Conservation (phyloP, 2,797 vertebrate genomes). For the Choloepus didactylus region DNA sequence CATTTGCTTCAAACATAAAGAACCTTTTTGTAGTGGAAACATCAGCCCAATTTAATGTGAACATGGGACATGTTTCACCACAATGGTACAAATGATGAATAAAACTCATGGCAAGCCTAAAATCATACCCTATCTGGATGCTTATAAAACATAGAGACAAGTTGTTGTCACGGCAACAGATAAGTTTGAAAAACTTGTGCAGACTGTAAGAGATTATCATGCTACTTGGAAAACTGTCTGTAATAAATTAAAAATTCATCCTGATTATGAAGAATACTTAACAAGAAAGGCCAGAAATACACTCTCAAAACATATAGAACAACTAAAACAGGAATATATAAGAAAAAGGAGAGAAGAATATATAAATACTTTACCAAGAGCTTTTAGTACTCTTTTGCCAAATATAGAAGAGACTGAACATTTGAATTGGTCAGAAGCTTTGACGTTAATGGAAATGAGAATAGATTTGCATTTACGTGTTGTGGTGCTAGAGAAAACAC, state of each 20-base stretch:
- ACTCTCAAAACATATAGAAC: slow-evolving; percentile 97
- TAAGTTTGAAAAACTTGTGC: slow-evolving; percentile 96
- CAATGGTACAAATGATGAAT: slow-evolving; percentile 98
- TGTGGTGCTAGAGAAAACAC: slow-evolving; percentile 95
- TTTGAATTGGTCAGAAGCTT: slow-evolving; percentile 95
- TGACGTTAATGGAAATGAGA: slow-evolving; percentile 94
- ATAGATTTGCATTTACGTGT: slow-evolving; percentile 97
- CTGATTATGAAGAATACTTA: slow-evolving; percentile 97
- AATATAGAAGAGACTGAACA: slow-evolving; percentile 97
- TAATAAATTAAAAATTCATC: slow-evolving; percentile 96
- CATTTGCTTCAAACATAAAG: slow-evolving; percentile 98
- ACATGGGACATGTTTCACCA: slow-evolving; percentile 96
- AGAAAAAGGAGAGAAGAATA: slow-evolving; percentile 97
- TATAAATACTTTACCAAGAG: slow-evolving; percentile 95
- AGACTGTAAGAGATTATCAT: slow-evolving; percentile 97
- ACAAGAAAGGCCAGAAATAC: slow-evolving; percentile 96
- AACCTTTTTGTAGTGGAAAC: slow-evolving; percentile 97
- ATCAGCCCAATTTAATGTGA: slow-evolving; percentile 94
- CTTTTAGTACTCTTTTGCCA: slow-evolving; percentile 95
- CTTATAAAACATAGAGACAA: slow-evolving; percentile 96
- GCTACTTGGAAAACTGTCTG: slow-evolving; percentile 96
- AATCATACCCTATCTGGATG: slow-evolving; percentile 97
- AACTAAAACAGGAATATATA: slow-evolving; percentile 99
- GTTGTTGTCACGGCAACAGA: slow-evolving; percentile 95
- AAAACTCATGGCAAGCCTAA: slow-evolving; percentile 98